Percentiles rank a stretch among this genome's conserved stretches.
phyloP scores from a whole-genome alignment of 2,797 vertebrate species.

The Staurois parvus region DNA sequence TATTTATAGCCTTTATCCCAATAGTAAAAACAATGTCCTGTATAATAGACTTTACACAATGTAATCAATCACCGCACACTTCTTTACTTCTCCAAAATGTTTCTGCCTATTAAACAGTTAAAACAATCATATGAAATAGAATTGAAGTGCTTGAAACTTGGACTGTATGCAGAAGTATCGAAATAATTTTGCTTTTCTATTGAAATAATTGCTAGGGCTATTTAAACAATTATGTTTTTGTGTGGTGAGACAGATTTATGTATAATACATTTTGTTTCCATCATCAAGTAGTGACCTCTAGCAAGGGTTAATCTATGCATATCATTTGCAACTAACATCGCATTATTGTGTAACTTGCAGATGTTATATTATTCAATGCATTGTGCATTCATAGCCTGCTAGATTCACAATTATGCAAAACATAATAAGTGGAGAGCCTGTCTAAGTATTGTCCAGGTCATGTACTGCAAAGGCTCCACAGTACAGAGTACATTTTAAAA shows the following conservation, averaged over 20 bases:
- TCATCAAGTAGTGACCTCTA: conserved; percentile 68
- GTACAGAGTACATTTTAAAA: conserved; percentile 40
- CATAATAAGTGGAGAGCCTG: conserved; percentile 64
- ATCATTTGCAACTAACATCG: conserved; percentile 67
- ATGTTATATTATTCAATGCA: conserved; percentile 72
- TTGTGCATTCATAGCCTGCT: conserved; percentile 69
- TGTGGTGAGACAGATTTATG: conserved; percentile 57
- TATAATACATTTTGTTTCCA: conserved; percentile 65
- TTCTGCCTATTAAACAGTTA: conserved; percentile 5
- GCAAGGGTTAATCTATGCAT: conserved; percentile 70
- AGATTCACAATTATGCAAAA: conserved; percentile 70
- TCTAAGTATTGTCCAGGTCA: conserved; percentile 62
- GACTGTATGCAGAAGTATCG: conserved; percentile 38
- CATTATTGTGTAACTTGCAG: conserved; percentile 70
- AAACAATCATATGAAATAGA: conserved; percentile 14
- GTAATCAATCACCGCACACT: too few relatives aligned
- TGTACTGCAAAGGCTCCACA: conserved; percentile 58
- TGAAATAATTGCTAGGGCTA: conserved; percentile 56
- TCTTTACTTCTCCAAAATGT: not conserved
- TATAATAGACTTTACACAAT: not conserved
- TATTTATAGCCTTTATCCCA: not conserved
- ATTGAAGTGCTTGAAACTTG: conserved; percentile 35
- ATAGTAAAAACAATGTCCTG: not conserved
- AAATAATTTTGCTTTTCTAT: conserved; percentile 51
- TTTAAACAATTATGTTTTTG: conserved; percentile 63